Evolutionary conservation across 2,113 vertebrate species (phyloP).

Genomic region (Alces alces): DNA sequence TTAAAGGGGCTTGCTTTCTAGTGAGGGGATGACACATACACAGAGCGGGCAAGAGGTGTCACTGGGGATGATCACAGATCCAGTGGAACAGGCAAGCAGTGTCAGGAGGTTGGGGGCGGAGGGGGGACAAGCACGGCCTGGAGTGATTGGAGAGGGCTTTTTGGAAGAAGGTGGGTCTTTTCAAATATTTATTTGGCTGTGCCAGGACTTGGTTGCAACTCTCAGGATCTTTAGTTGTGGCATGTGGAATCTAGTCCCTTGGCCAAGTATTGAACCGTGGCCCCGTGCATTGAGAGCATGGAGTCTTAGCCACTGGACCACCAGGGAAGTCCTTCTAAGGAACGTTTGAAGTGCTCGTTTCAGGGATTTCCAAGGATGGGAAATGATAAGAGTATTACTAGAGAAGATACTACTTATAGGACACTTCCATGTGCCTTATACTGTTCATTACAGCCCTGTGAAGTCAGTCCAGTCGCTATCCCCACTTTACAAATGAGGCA

Average conservation of each 20-base stretch:
- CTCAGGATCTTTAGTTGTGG: not conserved
- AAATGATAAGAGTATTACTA: not conserved
- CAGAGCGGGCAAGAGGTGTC: not conserved
- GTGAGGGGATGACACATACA: not conserved
- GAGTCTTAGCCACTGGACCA: not conserved
- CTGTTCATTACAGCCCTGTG: not conserved
- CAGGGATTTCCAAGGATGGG: not conserved
- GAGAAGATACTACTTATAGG: not conserved
- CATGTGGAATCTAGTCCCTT: not conserved
- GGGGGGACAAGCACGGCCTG: not conserved
- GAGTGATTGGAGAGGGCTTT: not conserved
- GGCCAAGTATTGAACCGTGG: not conserved
- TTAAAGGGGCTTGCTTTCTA: not conserved
- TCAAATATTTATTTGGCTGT: not conserved
- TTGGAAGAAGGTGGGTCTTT: not conserved
- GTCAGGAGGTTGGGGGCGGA: not conserved
- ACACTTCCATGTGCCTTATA: not conserved
- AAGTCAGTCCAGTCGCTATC: not conserved
- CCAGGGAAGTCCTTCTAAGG: not conserved
- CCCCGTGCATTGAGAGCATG: not conserved
- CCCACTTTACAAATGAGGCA: not conserved
- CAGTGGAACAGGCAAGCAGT: not conserved
- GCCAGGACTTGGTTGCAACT: not conserved
- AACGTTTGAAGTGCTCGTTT: not conserved
- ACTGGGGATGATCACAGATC: not conserved